Evolutionary conservation across 2,113 vertebrate genomes (phyloP).

Genomic region (Equus przewalskii): DNA sequence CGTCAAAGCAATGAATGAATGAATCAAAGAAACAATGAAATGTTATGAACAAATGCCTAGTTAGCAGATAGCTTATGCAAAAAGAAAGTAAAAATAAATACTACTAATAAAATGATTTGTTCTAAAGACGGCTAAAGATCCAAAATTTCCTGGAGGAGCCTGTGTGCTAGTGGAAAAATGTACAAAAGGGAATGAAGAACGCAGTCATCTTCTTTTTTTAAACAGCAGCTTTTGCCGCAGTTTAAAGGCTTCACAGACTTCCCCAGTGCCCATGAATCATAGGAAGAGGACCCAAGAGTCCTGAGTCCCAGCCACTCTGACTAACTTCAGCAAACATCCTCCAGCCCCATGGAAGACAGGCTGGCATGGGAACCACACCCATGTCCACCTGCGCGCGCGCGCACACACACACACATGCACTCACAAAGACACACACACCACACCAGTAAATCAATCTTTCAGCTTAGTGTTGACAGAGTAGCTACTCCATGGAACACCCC

Average conservation of each 20-base stretch:
- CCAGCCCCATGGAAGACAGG: background rate
- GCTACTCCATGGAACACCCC: background rate
- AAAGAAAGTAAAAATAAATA: constrained; percentile 49
- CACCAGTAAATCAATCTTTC: background rate
- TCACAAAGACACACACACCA: background rate
- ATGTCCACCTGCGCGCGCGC: background rate
- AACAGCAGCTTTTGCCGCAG: constrained; percentile 57
- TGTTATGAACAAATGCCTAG: background rate
- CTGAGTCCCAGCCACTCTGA: constrained; percentile 57
- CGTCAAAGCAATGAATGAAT: background rate
- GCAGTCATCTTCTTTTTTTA: constrained; percentile 73
- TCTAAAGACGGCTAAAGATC: constrained; percentile 59
- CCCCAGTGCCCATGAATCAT: constrained; percentile 68
- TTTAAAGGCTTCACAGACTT: constrained; percentile 30
- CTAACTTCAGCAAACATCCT: constrained; percentile 63
- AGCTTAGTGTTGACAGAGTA: background rate
- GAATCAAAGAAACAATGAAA: background rate
- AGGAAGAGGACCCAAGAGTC: constrained; percentile 50
- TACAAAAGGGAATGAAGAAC: constrained; percentile 62
- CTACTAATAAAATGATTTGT: constrained; percentile 62
- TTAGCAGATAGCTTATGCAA: background rate
- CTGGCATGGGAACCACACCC: constrained; percentile 31
- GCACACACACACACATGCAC: too few relatives aligned
- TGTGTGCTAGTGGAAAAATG: constrained; percentile 70
- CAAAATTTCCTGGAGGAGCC: constrained; percentile 74